Evolutionary conservation across 2,888 invertebrate species (phyloP), one percentile per base, ranked within the genome.

Genomic region (Scelioninae gen. 1): DNA sequence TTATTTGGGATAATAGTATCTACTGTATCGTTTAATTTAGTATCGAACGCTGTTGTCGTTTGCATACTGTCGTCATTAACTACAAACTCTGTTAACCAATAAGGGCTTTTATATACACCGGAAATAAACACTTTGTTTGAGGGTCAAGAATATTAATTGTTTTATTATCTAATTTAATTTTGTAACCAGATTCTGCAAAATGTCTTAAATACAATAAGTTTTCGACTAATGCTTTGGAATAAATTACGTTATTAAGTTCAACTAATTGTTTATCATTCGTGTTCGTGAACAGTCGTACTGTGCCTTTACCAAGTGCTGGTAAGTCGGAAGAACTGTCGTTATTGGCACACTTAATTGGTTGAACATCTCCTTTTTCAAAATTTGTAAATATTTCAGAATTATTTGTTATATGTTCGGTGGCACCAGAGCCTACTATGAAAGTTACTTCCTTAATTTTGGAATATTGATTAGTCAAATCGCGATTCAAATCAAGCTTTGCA

Each of bases 321-420:
- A 86, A 79, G 78, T 86, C 85, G 0, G 86, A 85, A 9, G 31
- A 40, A 32, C 58, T 32, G 49, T 85, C 76, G 68, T 83, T 84
- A 76, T 87, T 86, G 2, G 85, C 85, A 66, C 85, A 82, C 45
- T 82, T 85, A 47, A 85, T 86, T 62, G 43, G 58, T 43, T 81
- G 66, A 11, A 58, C 60, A 47, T 83, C 62, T 8, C 38, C 56
- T 31, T 78, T 60, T 60, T 83, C 63, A 63, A 86, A 83, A 0
- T 58, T 68, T 82, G 80, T 83, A 38, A 85, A 85, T 55, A 82
- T 83, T 38, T 83, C 53, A 51, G 71, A 85, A 10, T 77, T 80
- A 63, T 86, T 86, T 11, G 85, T 81, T 8, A 85, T 38, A 53
- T 86, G 86, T 16, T 84, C 84, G 10, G 86, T 86, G 10, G 85